These are phyloP conservation scores for Pterois miles DNA, from an alignment of 2,797 vertebrate genomes.

Conservation along the genomic window DNA sequence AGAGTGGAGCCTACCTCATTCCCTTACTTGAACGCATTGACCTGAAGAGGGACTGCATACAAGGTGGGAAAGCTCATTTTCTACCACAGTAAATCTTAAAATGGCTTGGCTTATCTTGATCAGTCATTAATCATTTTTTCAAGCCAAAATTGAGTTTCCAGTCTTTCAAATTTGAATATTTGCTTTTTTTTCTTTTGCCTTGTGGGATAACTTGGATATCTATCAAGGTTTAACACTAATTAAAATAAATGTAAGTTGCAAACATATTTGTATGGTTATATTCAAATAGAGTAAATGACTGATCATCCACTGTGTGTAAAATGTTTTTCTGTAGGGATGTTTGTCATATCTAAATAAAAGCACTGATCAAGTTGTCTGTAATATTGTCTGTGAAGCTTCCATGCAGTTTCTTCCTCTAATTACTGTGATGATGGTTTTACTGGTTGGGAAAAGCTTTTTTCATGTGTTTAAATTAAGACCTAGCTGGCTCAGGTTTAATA, in stretches of 20 bases:
- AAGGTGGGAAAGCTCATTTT: conserved; percentile 84
- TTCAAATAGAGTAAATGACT: not conserved
- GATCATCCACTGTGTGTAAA: not conserved
- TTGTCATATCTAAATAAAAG: not conserved
- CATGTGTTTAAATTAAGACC: not conserved
- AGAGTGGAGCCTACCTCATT: conserved; percentile 99
- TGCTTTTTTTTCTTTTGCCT: too few species aligned
- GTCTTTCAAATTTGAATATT: not conserved
- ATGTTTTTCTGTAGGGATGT: not conserved
- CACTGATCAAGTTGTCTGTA: not conserved
- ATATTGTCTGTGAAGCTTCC: not conserved
- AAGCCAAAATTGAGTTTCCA: not conserved
- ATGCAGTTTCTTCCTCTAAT: not conserved
- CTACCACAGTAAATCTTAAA: not conserved
- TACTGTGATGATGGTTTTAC: not conserved
- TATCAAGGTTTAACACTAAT: not conserved
- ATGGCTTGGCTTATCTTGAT: not conserved
- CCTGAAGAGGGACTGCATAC: conserved; percentile 99
- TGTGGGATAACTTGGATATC: not conserved
- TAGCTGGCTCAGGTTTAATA: not conserved
- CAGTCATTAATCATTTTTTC: not conserved
- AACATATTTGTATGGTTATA: not conserved
- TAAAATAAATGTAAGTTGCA: not conserved
- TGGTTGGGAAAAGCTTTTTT: not conserved
- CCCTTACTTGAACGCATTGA: conserved; percentile 99